Evolutionary conservation across 2,888 invertebrate genomes (phyloP).

Genomic region (Agriotes lineatus): DNA sequence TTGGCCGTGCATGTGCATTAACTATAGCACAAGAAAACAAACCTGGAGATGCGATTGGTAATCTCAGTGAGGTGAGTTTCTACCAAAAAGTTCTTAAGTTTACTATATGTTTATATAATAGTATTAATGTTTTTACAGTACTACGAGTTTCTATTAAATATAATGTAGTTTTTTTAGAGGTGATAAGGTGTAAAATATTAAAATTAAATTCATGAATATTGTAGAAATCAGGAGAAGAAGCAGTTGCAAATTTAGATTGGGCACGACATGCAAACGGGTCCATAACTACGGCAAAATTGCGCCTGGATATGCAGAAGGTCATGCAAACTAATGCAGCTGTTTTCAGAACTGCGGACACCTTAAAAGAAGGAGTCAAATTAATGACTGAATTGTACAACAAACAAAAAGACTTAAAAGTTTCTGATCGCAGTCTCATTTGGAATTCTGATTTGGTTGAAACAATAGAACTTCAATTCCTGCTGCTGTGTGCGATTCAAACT

Average conservation of each 20-base stretch:
- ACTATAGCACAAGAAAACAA: conserved; percentile 87
- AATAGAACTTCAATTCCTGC: conserved; percentile 95
- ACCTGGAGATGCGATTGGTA: conserved; percentile 85
- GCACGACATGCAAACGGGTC: conserved; percentile 83
- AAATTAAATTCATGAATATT: too few relatives aligned
- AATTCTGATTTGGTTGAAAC: conserved; percentile 97
- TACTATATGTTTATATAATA: too few relatives aligned
- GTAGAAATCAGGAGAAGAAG: conserved; percentile 90
- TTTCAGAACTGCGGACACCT: conserved; percentile 89
- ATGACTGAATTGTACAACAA: conserved; percentile 84
- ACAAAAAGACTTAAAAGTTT: conserved; percentile 83
- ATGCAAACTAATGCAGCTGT: conserved; percentile 99
- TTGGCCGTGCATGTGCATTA: conserved; percentile 96
- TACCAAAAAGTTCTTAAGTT: too few relatives aligned
- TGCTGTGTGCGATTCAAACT: conserved; percentile 93
- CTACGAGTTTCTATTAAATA: too few relatives aligned
- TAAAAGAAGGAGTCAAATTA: conserved; percentile 80
- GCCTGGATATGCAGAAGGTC: conserved; percentile 94
- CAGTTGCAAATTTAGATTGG: conserved; percentile 92
- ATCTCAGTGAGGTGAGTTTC: conserved; percentile 75
- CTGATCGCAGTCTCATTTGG: conserved; percentile 86
- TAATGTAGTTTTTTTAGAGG: too few relatives aligned
- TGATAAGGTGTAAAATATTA: too few relatives aligned
- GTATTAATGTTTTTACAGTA: too few relatives aligned
- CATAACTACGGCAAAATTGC: conserved; percentile 85